Evolutionary conservation across 2,888 invertebrate species (phyloP).

Genomic region (Pristionchus exspectatus): DNA sequence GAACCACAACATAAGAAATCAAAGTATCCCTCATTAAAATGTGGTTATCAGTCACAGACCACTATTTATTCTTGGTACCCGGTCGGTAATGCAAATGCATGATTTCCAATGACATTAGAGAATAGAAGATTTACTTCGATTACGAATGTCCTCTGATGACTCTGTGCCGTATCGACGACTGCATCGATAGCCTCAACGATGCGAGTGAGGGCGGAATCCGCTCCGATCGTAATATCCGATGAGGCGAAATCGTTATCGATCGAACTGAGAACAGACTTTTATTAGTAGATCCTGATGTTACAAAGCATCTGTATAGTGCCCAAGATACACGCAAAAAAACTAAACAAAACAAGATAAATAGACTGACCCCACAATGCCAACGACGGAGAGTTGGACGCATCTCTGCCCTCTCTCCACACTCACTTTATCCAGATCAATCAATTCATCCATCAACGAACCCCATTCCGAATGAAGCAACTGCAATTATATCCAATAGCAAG

Average conservation of each 20-base stretch:
- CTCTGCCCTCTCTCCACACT: conserved; percentile 58
- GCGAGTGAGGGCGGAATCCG: conserved; percentile 95
- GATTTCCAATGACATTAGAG: neutral
- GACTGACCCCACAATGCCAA: conserved; percentile 62
- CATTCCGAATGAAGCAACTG: conserved; percentile 54
- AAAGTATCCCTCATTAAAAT: too few relatives aligned
- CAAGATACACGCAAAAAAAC: neutral
- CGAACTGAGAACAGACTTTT: conserved; percentile 83
- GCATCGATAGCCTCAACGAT: conserved; percentile 98
- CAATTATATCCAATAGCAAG: neutral
- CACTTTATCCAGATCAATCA: conserved; percentile 46
- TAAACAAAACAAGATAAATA: neutral
- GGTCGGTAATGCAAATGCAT: too few relatives aligned
- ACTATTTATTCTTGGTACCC: too few relatives aligned
- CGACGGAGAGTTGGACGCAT: conserved; percentile 57
- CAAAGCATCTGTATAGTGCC: neutral
- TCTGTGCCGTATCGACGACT: conserved; percentile 94
- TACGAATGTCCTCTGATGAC: conserved; percentile 98
- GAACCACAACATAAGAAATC: too few relatives aligned
- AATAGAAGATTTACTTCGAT: conserved; percentile 85
- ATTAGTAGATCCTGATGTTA: neutral
- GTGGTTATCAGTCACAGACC: too few relatives aligned
- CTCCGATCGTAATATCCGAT: conserved; percentile 98
- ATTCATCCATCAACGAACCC: conserved; percentile 4
- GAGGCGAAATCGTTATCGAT: conserved; percentile 91